Evolutionary conservation across 2,888 invertebrate genomes (phyloP).

Genomic region (Dyspetes luteomarginatus): DNA sequence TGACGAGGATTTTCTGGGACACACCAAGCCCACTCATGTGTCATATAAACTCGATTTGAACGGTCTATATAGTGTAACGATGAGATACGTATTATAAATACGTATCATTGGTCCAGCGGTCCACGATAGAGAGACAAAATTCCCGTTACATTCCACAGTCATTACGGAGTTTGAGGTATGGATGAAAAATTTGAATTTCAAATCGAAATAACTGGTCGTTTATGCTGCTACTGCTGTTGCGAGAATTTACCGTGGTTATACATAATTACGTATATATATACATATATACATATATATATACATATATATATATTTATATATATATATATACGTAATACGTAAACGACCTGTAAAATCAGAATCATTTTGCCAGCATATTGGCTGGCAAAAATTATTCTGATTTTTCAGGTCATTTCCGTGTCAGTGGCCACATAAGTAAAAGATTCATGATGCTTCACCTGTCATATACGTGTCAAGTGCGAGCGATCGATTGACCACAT

Average conservation of each 20-base stretch:
- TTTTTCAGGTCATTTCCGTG: slow-evolving; percentile 70
- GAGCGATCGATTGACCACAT: slow-evolving; percentile 12
- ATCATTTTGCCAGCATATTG: too few species aligned
- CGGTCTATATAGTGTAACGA: too few species aligned
- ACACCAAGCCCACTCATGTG: neutral
- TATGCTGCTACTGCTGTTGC: slow-evolving; percentile 68
- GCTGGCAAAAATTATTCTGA: slow-evolving; percentile 55
- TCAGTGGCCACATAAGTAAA: slow-evolving; percentile 25
- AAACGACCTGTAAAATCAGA: too few species aligned
- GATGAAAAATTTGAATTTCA: slow-evolving; percentile 77
- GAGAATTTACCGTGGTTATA: slow-evolving; percentile 55
- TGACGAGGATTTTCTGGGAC: slow-evolving; percentile 15
- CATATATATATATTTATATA: too few species aligned
- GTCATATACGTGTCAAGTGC: slow-evolving; percentile 8
- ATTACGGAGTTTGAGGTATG: slow-evolving; percentile 71
- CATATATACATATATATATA: slow-evolving; percentile 3
- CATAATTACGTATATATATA: neutral
- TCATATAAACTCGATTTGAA: slow-evolving; percentile 3
- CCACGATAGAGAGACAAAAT: slow-evolving; percentile 41
- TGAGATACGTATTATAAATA: neutral
- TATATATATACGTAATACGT: too few species aligned
- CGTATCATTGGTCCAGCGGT: slow-evolving; percentile 63
- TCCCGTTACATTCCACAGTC: slow-evolving; percentile 80
- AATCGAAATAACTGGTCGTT: slow-evolving; percentile 68
- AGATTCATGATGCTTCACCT: neutral